These are phyloP conservation scores for Kradibia gibbosae DNA, from an alignment of 1,140 invertebrate genomes.

Conservation along the genomic window DNA sequence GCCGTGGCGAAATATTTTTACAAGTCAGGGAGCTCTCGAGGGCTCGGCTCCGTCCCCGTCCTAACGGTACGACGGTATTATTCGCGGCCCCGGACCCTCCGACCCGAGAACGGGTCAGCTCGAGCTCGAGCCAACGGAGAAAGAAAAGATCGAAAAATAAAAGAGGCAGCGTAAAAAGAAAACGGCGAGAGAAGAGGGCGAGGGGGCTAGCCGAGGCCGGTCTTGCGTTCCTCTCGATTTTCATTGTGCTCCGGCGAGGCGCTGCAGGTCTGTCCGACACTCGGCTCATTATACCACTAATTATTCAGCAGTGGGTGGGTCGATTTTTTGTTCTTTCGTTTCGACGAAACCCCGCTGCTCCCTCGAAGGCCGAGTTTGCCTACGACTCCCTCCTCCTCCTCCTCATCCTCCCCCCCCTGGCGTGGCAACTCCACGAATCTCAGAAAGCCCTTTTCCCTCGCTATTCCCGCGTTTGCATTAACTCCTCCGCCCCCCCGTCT, in stretches of 20 bases:
- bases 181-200: neutral
- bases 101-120: neutral
- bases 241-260: slow-evolving; percentile 69
- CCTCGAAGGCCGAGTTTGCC: neutral
- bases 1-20: too few relatives aligned
- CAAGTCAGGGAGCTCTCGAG: too few relatives aligned
- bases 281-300: slow-evolving; percentile 73
- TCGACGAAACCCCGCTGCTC: neutral
- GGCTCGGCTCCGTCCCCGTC: too few relatives aligned
- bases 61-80: neutral
- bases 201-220: slow-evolving; percentile 53
- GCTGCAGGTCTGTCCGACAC: slow-evolving; percentile 69
- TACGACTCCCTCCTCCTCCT: neutral
- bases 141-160: slow-evolving; percentile 28
- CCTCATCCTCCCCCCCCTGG: neutral
- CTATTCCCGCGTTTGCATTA: neutral
- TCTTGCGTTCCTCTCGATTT: slow-evolving; percentile 64
- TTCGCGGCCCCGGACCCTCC: neutral
- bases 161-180: slow-evolving; percentile 30
- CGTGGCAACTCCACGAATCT: neutral
- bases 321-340: neutral
- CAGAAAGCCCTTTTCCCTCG: neutral
- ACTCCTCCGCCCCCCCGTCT: neutral
- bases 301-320: slow-evolving; percentile 64
- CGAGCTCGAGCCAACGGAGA: neutral